Percentiles rank a stretch among this genome's conserved stretches.
Evolutionary conservation across 2,888 invertebrate species (phyloP).

Genomic region (Eudemis profundana): DNA sequence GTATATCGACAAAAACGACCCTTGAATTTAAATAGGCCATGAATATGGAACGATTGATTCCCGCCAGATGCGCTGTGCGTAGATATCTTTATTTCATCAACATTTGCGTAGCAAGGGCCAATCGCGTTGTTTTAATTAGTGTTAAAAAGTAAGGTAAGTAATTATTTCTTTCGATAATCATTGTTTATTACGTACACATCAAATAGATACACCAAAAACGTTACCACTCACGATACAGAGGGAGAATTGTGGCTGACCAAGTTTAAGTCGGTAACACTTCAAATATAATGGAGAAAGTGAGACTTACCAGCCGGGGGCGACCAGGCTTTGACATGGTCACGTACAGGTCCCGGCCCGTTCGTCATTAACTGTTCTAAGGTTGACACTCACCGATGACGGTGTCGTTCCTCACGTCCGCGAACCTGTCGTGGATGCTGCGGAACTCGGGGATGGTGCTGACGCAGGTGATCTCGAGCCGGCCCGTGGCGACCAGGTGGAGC

Average conservation of each 20-base stretch:
- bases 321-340: slow-evolving; percentile 89
- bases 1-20: slow-evolving; percentile 5
- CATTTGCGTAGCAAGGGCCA: neutral
- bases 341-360: slow-evolving; percentile 86
- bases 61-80: neutral
- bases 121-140: no score
- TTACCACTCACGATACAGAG: no score
- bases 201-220: no score
- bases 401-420: slow-evolving; percentile 89
- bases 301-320: slow-evolving; percentile 88
- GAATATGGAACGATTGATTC: slow-evolving; percentile 34
- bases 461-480: slow-evolving; percentile 90
- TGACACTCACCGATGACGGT: slow-evolving; percentile 89
- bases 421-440: slow-evolving; percentile 88
- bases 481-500: slow-evolving; percentile 88
- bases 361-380: no score
- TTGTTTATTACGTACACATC: no score
- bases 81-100: slow-evolving; percentile 6
- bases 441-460: slow-evolving; percentile 92
- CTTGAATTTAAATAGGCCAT: slow-evolving; percentile 25
- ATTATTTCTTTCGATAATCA: no score
- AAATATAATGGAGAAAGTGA: no score
- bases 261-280: no score
- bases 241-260: no score
- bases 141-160: no score